Conservation (phyloP, 2,113 vertebrate genomes). For the Brachyhypopomus gauderio region DNA sequence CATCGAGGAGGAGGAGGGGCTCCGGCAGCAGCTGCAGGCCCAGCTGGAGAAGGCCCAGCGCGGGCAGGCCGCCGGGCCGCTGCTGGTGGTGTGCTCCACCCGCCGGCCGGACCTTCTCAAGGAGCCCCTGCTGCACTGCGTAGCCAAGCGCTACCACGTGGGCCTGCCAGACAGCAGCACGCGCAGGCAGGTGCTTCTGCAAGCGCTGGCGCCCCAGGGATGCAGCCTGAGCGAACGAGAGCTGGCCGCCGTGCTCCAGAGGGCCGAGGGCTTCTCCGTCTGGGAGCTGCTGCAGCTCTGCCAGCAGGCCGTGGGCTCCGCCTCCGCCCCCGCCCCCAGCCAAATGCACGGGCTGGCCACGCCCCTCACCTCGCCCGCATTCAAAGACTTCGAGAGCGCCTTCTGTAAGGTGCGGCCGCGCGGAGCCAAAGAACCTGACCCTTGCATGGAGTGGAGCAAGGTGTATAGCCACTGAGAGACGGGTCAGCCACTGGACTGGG, state of each 20-base stretch:
- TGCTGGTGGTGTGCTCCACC: slow-evolving; percentile 87
- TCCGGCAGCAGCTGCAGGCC: slow-evolving; percentile 82
- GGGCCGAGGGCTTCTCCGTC: slow-evolving; percentile 87
- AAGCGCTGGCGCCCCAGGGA: slow-evolving; percentile 81
- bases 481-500: slow-evolving; percentile 61
- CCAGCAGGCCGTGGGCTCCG: slow-evolving; percentile 82
- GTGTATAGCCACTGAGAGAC: slow-evolving; percentile 82
- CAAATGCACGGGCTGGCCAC: slow-evolving; percentile 70
- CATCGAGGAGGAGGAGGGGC: slow-evolving; percentile 74
- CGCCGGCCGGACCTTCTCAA: slow-evolving; percentile 87
- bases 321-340: slow-evolving; percentile 59
- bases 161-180: slow-evolving; percentile 80
- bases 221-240: slow-evolving; percentile 86
- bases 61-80: slow-evolving; percentile 70
- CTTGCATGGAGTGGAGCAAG: slow-evolving; percentile 92
- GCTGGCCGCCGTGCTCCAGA: slow-evolving; percentile 84
- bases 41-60: slow-evolving; percentile 84
- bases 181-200: slow-evolving; percentile 86
- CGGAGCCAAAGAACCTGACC: slow-evolving; percentile 87
- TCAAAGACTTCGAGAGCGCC: slow-evolving; percentile 91
- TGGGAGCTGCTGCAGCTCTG: slow-evolving; percentile 87
- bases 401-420: slow-evolving; percentile 89
- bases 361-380: slow-evolving; percentile 76
- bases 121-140: slow-evolving; percentile 84
- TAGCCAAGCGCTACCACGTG: slow-evolving; percentile 87